A percentile compares a stretch with the other conserved stretches of the same genome.
phyloP scores from a whole-genome alignment of 2,888 invertebrate genomes.

The Ophion costatus region DNA sequence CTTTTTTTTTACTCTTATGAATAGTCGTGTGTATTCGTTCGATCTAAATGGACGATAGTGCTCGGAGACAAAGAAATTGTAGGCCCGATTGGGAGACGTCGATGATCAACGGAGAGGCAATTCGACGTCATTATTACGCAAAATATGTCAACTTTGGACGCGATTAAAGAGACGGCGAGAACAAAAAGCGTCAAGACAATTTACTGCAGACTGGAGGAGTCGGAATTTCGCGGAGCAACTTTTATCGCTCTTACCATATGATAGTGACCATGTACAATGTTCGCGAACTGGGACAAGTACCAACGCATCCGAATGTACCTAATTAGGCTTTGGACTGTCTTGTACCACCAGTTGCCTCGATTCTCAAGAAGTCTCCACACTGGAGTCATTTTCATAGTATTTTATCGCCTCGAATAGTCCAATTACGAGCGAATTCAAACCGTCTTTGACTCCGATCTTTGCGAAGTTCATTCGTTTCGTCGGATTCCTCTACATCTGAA shows the following conservation, averaged over 20 bases:
- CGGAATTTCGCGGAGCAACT: constrained; percentile 42
- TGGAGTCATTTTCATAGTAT: constrained; percentile 11
- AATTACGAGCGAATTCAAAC: not conserved
- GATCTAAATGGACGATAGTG: too few species aligned
- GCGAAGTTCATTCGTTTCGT: not conserved
- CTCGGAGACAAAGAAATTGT: too few species aligned
- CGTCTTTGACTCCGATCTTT: not conserved
- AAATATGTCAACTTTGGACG: not conserved
- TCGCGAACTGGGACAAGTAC: constrained; percentile 74
- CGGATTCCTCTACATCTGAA: not conserved
- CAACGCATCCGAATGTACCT: constrained; percentile 75
- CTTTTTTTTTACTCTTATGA: too few species aligned
- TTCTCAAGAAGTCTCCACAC: constrained; percentile 31
- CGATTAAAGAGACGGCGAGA: not conserved
- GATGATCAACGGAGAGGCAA: too few species aligned
- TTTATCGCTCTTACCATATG: not conserved
- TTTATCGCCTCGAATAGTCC: not conserved
- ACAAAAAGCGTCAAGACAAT: not conserved
- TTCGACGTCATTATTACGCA: not conserved
- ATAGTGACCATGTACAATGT: constrained; percentile 2
- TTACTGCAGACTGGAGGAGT: not conserved
- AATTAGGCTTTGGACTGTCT: constrained; percentile 71
- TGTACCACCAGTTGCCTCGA: constrained; percentile 33
- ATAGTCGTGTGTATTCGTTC: too few species aligned
- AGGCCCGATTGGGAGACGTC: too few species aligned